phyloP scores from a whole-genome alignment of 2,797 vertebrate genomes.

The Streptopelia turtur region DNA sequence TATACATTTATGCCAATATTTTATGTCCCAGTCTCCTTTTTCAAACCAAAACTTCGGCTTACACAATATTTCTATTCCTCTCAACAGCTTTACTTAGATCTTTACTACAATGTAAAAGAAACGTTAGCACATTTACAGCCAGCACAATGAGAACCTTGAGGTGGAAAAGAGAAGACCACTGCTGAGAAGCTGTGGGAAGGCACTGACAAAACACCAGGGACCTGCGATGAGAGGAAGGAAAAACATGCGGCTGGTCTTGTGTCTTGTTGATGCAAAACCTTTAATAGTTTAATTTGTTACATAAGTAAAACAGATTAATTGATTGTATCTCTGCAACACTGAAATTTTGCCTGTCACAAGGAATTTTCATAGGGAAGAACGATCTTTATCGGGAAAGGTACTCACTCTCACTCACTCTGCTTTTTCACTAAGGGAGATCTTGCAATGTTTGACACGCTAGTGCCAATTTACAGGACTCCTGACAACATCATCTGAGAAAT shows the following conservation, averaged over 20 bases:
- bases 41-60: not conserved
- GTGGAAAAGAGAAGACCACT: not conserved
- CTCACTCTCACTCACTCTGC: not conserved
- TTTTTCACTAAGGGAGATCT: not conserved
- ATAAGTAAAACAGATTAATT: not conserved
- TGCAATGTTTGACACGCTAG: not conserved
- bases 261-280: not conserved
- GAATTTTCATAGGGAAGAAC: not conserved
- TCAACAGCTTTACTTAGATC: not conserved
- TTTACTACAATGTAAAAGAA: not conserved
- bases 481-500: conserved; percentile 51
- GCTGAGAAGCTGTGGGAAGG: not conserved
- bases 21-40: not conserved
- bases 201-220: not conserved
- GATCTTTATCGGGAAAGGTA: not conserved
- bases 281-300: conserved; percentile 8
- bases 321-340: not conserved
- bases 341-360: not conserved
- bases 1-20: not conserved
- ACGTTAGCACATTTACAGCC: not conserved
- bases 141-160: rapidly evolving
- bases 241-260: rapidly evolving
- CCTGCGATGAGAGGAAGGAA: not conserved
- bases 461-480: conserved; percentile 51
- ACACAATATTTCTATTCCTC: not conserved